phyloP scores from a whole-genome alignment of 2,113 vertebrate genomes.

The Cyanoramphus novaezelandiae region DNA sequence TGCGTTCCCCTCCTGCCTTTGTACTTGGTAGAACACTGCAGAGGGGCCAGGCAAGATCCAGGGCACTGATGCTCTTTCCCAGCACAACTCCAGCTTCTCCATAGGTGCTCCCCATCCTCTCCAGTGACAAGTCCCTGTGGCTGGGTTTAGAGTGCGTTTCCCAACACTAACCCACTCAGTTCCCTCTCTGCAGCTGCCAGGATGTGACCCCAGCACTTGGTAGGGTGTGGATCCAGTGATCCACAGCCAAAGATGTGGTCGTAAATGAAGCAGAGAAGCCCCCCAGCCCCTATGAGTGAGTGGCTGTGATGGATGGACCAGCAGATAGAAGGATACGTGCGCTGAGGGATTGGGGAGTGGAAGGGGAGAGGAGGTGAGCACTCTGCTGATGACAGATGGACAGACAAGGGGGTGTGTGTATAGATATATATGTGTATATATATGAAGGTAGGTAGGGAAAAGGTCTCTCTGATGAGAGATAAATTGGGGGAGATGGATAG shows the following conservation, averaged over 20 bases:
- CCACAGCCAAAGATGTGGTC: not conserved
- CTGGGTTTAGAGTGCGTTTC: not conserved
- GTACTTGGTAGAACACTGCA: not conserved
- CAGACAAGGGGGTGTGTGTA: not conserved
- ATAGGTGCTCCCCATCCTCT: rapidly evolving
- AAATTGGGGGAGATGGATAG: constrained; percentile 63
- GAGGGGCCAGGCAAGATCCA: not conserved
- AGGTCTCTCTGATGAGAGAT: constrained; percentile 47
- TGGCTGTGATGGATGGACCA: not conserved
- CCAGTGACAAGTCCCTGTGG: rapidly evolving
- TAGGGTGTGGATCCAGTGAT: not conserved
- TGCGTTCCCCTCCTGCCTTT: not conserved
- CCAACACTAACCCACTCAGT: rapidly evolving
- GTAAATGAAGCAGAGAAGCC: not conserved
- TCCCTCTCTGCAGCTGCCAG: rapidly evolving
- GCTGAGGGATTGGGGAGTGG: not conserved
- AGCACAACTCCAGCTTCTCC: not conserved
- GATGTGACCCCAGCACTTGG: rapidly evolving
- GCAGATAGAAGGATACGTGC: not conserved
- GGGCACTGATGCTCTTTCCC: not conserved
- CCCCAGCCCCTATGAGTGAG: not conserved
- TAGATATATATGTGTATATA: not conserved
- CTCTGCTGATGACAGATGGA: constrained; percentile 17
- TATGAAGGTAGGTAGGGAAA: not conserved
- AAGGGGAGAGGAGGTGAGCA: not conserved